These are phyloP conservation scores for Odontocerum albicorne DNA, from an alignment of 2,888 invertebrate genomes.

Conservation along the genomic window DNA sequence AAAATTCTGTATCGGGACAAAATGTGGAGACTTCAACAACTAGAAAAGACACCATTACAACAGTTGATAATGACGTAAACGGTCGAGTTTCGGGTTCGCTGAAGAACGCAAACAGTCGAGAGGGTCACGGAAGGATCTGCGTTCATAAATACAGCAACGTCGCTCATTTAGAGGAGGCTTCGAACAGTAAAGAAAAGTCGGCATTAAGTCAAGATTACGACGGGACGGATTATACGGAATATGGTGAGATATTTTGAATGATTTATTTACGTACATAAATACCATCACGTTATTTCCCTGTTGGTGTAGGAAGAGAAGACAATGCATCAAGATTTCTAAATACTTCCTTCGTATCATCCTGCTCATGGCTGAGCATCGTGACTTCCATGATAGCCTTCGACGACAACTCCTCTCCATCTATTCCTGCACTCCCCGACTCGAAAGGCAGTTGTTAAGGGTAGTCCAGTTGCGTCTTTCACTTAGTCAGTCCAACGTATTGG, in stretches of 20 bases:
- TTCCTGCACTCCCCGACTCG: too few relatives aligned
- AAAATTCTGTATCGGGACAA: neutral
- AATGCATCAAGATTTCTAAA: too few relatives aligned
- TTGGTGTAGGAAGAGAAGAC: too few relatives aligned
- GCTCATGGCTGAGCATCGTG: too few relatives aligned
- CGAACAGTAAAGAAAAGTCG: constrained; percentile 25
- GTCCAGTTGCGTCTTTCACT: too few relatives aligned
- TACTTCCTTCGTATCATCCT: too few relatives aligned
- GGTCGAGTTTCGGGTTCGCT: too few relatives aligned
- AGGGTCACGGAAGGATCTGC: constrained; percentile 24
- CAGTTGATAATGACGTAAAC: neutral
- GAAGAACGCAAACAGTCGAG: neutral
- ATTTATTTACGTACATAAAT: neutral
- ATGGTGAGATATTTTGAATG: constrained; percentile 19
- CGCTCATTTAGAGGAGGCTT: constrained; percentile 33
- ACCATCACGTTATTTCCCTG: too few relatives aligned
- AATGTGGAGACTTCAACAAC: neutral
- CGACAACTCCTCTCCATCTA: too few relatives aligned
- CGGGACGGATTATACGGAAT: constrained; percentile 32
- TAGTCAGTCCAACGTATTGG: too few relatives aligned
- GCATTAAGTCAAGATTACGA: constrained; percentile 34
- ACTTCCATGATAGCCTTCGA: too few relatives aligned
- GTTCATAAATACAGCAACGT: constrained; percentile 37
- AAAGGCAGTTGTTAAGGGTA: too few relatives aligned
- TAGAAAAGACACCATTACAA: neutral